Evolutionary conservation across 2,888 invertebrate genomes (phyloP).

Genomic region (Cantharis flavilabris): DNA sequence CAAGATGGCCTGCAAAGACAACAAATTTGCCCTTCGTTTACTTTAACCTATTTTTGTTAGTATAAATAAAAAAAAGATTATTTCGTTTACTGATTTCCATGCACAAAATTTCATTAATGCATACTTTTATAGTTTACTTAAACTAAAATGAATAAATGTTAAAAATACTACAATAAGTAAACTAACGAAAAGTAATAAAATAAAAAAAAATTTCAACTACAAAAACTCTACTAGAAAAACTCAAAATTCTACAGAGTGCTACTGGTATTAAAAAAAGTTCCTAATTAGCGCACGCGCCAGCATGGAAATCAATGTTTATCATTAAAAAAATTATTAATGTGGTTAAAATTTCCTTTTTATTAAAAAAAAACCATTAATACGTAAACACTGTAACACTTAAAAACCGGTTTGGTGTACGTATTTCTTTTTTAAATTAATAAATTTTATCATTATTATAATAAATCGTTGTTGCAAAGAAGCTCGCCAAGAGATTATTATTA

Average conservation of each 20-base stretch:
- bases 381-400: constrained; percentile 46
- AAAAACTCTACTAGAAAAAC: neutral
- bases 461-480: neutral
- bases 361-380: constrained; percentile 32
- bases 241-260: constrained; percentile 23
- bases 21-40: neutral
- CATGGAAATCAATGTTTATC: constrained; percentile 54
- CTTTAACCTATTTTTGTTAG: neutral
- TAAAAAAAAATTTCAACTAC: neutral
- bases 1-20: neutral
- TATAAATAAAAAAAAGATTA: constrained; percentile 3
- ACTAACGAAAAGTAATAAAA: constrained; percentile 6
- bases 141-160: constrained; percentile 12
- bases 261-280: constrained; percentile 15
- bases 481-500: neutral
- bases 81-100: constrained; percentile 36
- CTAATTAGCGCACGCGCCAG: constrained; percentile 54
- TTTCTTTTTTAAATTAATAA: neutral
- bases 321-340: constrained; percentile 22
- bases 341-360: constrained; percentile 28
- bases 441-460: neutral
- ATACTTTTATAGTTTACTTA: constrained; percentile 12
- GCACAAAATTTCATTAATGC: constrained; percentile 26
- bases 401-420: constrained; percentile 51
- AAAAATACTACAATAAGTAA: constrained; percentile 9